Conservation (phyloP, 1,140 invertebrate genomes). For the Bombus pascuorum region DNA sequence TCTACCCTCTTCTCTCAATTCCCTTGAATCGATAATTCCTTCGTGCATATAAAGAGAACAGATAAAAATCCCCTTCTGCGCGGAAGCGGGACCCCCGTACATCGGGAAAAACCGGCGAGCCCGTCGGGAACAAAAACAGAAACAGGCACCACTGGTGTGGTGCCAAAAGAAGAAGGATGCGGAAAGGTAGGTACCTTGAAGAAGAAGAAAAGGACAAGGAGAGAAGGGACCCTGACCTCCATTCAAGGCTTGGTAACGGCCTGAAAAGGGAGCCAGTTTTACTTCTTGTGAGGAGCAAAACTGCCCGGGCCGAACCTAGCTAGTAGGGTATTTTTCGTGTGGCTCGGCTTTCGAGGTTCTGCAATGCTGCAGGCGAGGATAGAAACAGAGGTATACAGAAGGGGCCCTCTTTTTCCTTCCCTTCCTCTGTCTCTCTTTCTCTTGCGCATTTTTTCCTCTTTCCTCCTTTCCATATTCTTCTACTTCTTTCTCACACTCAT, state of each 20-base stretch:
- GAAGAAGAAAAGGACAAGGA: conserved; percentile 53
- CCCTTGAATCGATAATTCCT: conserved; percentile 50
- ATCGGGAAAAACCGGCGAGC: conserved; percentile 54
- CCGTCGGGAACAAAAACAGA: conserved; percentile 5
- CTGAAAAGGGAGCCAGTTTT: conserved; percentile 66
- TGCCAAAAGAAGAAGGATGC: conserved; percentile 42
- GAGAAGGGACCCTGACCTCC: conserved; percentile 69
- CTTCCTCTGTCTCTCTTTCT: conserved; percentile 25
- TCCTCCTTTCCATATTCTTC: conserved; percentile 41
- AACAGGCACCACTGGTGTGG: background rate
- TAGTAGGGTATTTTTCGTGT: conserved; percentile 67
- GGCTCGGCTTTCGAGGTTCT: conserved; percentile 69
- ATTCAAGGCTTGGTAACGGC: conserved; percentile 59
- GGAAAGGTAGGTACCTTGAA: conserved; percentile 53
- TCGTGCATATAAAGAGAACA: conserved; percentile 40
- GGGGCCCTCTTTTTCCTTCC: conserved; percentile 26
- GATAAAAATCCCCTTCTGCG: conserved; percentile 52
- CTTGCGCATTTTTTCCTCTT: conserved; percentile 37
- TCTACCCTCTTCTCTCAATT: conserved; percentile 12
- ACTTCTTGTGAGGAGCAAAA: conserved; percentile 33
- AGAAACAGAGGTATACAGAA: conserved; percentile 32
- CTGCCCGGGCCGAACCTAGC: conserved; percentile 66
- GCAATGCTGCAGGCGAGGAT: conserved; percentile 49
- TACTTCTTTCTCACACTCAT: conserved; percentile 54
- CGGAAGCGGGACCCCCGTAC: conserved; percentile 51